Evolutionary conservation across 2,797 vertebrate genomes (phyloP).

Genomic region (Dendrocincla fuliginosa): DNA sequence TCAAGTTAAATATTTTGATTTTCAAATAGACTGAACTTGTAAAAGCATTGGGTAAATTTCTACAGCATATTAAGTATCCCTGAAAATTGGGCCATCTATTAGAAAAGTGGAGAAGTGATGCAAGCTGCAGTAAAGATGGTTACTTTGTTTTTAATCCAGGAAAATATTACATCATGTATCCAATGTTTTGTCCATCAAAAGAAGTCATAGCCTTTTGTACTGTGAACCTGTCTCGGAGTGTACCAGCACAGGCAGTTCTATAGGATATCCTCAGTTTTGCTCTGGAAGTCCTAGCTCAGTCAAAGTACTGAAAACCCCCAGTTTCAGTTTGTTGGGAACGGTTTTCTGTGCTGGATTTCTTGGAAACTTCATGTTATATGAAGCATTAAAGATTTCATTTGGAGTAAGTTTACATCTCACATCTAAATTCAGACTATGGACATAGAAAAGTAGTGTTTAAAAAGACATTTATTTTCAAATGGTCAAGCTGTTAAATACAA

Average conservation of each 20-base stretch:
- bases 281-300: neutral
- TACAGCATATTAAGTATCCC: neutral
- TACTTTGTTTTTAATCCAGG: neutral
- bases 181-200: constrained; percentile 18
- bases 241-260: constrained; percentile 4
- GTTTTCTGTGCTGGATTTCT: neutral
- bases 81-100: neutral
- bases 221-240: constrained; percentile 37
- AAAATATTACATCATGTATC: neutral
- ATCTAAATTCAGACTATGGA: neutral
- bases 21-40: neutral
- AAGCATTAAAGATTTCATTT: neutral
- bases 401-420: neutral
- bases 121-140: neutral
- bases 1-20: neutral
- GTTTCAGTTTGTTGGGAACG: neutral
- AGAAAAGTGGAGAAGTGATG: fast-evolving
- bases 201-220: constrained; percentile 20
- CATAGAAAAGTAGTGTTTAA: neutral
- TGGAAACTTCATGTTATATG: neutral
- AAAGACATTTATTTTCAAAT: neutral
- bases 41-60: neutral
- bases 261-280: constrained; percentile 75
- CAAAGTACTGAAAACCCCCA: neutral
- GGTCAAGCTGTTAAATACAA: neutral